Evolutionary conservation across 2,113 vertebrate genomes (phyloP).

Genomic region (Macrotis lagotis): DNA sequence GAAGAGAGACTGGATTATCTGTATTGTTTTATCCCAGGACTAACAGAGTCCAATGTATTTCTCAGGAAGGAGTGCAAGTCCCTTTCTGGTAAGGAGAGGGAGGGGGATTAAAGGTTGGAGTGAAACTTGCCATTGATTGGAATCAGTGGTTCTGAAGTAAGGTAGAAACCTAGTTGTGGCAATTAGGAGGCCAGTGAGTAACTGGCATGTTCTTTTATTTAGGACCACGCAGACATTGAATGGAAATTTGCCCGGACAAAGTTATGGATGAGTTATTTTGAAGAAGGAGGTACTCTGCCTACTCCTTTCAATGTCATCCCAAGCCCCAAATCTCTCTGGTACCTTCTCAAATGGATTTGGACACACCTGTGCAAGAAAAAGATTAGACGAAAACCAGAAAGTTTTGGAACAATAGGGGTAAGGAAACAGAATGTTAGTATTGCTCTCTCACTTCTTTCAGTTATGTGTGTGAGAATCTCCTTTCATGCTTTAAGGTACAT

Average conservation of each 20-base stretch:
- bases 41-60: neutral
- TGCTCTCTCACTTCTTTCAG: neutral
- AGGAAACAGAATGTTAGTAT: slow-evolving; percentile 68
- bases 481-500: neutral
- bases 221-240: slow-evolving; percentile 99
- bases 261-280: slow-evolving; percentile 99
- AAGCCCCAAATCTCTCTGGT: slow-evolving; percentile 95
- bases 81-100: neutral
- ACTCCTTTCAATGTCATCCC: slow-evolving; percentile 98
- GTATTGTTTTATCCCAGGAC: neutral
- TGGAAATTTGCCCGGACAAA: slow-evolving; percentile 99
- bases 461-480: neutral
- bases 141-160: neutral
- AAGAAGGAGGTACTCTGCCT: slow-evolving; percentile 97
- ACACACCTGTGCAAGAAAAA: slow-evolving; percentile 89
- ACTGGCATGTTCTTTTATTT: slow-evolving; percentile 65
- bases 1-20: neutral
- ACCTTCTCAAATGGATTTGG: slow-evolving; percentile 91
- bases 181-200: slow-evolving; percentile 43
- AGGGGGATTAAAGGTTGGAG: neutral
- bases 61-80: neutral
- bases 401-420: slow-evolving; percentile 95
- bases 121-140: neutral
- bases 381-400: slow-evolving; percentile 87
- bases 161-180: neutral